These are phyloP conservation scores for Choloepus didactylus DNA, from an alignment of 2,797 vertebrate species.

Conservation along the genomic window DNA sequence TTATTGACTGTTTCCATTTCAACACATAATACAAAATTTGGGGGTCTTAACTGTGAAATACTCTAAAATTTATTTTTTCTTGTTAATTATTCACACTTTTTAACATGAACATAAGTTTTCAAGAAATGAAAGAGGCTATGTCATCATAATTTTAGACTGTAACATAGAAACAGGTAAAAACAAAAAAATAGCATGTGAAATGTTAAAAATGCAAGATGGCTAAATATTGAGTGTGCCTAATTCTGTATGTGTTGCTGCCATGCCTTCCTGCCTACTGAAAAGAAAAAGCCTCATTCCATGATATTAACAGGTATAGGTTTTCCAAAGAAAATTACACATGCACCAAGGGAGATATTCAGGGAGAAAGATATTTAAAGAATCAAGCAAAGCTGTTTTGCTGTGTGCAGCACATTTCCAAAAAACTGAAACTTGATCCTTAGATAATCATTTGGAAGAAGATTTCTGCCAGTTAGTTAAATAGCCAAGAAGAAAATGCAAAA, in stretches of 20 bases:
- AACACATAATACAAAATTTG: too few relatives aligned
- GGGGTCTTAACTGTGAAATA: too few relatives aligned
- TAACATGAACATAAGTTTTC: neutral
- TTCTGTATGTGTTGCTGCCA: accelerated
- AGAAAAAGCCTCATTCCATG: neutral
- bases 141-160: accelerated
- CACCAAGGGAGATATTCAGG: neutral
- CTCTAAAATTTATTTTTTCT: neutral
- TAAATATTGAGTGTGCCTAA: accelerated
- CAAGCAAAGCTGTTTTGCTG: neutral
- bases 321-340: neutral
- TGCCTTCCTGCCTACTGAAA: accelerated
- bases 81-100: too few relatives aligned
- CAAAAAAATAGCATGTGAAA: accelerated
- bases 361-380: neutral
- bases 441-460: neutral
- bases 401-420: neutral
- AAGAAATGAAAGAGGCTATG: neutral
- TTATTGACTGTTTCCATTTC: neutral
- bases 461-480: neutral
- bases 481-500: neutral
- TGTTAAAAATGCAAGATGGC: accelerated
- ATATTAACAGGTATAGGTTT: neutral
- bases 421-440: neutral
- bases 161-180: neutral